A percentile compares a stretch with the other conserved stretches of the same genome.
Conservation (phyloP, 2,113 vertebrate genomes). For the Apodemus sylvaticus region DNA sequence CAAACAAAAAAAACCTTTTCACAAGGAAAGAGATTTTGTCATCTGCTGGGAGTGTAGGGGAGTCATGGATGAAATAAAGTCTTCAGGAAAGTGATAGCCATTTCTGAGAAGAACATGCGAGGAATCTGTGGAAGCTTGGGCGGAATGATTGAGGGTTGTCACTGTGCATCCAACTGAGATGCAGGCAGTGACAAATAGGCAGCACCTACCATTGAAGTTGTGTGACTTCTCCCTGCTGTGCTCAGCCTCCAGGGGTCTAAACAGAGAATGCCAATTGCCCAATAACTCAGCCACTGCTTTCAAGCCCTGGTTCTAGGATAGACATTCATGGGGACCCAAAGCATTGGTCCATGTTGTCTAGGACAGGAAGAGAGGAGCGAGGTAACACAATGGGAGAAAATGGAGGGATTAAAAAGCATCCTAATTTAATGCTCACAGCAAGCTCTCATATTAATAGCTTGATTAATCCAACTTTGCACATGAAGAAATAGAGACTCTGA, state of each 20-base stretch:
- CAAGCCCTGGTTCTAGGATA: background rate
- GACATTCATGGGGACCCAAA: background rate
- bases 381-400: background rate
- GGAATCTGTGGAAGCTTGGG: background rate
- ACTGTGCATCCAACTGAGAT: background rate
- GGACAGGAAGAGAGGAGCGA: background rate
- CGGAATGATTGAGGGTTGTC: background rate
- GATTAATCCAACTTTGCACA: background rate
- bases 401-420: background rate
- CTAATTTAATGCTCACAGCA: background rate
- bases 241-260: background rate
- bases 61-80: background rate
- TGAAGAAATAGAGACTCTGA: background rate
- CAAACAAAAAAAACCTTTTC: no score
- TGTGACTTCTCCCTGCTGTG: background rate
- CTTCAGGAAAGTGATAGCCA: background rate
- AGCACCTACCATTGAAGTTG: background rate
- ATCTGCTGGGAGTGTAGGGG: background rate
- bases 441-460: background rate
- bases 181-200: background rate
- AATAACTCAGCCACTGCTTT: background rate
- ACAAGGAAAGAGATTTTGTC: background rate
- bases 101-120: background rate
- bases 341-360: background rate
- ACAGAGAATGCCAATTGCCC: background rate